These are phyloP conservation scores for Girardia tigrina DNA, from an alignment of 2,888 invertebrate species.

Conservation along the genomic window DNA sequence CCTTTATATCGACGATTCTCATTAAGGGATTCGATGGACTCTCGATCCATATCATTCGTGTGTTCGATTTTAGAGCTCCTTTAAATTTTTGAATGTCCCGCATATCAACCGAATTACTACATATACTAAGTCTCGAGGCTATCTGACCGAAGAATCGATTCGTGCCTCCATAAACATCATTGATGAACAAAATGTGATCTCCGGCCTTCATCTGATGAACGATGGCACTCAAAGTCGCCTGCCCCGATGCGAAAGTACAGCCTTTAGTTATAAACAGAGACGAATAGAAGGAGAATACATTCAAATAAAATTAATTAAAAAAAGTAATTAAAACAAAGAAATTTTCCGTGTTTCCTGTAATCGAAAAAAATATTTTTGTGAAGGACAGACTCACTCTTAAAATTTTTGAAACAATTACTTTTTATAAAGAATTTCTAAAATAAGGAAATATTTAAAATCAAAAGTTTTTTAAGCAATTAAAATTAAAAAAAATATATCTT, in stretches of 20 bases:
- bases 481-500: too few species aligned
- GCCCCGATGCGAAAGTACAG: conserved; percentile 67
- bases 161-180: conserved; percentile 79
- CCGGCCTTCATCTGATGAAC: conserved; percentile 64
- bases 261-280: too few species aligned
- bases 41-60: conserved; percentile 71
- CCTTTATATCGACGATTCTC: conserved; percentile 73
- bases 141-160: conserved; percentile 62
- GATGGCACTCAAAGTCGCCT: conserved; percentile 69
- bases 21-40: conserved; percentile 85
- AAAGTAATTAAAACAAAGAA: too few species aligned
- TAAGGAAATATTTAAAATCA: too few species aligned
- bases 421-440: too few species aligned
- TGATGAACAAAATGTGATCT: conserved; percentile 75
- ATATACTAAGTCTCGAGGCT: conserved; percentile 60
- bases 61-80: conserved; percentile 63
- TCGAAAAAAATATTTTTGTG: too few species aligned
- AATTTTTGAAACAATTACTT: too few species aligned
- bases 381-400: too few species aligned
- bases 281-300: too few species aligned
- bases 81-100: conserved; percentile 59
- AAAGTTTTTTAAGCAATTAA: too few species aligned
- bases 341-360: too few species aligned
- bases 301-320: too few species aligned
- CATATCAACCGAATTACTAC: conserved; percentile 65